A percentile compares a stretch with the other conserved stretches of the same genome.
phyloP scores from a whole-genome alignment of 2,113 vertebrate species.

The Psilopsiagon aymara region DNA sequence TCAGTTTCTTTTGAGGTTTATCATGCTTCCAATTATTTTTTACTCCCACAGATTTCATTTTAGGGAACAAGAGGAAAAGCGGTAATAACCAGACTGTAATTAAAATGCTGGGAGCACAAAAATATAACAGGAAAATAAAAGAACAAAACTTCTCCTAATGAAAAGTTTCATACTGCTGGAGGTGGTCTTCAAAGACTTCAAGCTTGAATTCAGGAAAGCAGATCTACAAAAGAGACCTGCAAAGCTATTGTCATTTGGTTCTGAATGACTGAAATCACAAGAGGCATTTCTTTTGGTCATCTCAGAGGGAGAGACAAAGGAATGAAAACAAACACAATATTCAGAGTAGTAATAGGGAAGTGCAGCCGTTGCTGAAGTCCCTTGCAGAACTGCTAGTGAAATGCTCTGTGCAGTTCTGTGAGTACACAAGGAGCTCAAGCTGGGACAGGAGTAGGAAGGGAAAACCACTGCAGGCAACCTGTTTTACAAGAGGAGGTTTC shows the following conservation, averaged over 20 bases:
- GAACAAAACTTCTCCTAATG: background rate
- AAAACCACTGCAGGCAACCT: background rate
- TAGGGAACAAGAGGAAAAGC: background rate
- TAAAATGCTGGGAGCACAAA: slow-evolving; percentile 14
- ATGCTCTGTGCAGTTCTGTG: background rate
- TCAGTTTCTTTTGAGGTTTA: background rate
- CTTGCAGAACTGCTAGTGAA: background rate
- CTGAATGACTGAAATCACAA: background rate
- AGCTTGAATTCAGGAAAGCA: background rate
- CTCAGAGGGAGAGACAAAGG: background rate
- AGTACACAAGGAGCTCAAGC: background rate
- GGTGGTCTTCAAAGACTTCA: slow-evolving; percentile 21
- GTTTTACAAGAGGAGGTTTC: background rate
- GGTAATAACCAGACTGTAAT: background rate
- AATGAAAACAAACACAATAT: slow-evolving; percentile 17
- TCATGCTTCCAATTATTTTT: slow-evolving; percentile 44
- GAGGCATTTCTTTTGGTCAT: background rate
- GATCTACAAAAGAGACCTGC: background rate
- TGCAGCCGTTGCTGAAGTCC: rapidly evolving
- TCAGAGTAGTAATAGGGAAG: background rate
- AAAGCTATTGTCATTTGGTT: slow-evolving; percentile 16
- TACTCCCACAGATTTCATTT: slow-evolving; percentile 19
- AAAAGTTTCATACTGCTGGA: background rate
- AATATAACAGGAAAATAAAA: background rate
- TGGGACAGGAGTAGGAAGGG: background rate